A percentile compares a stretch with the other conserved stretches of the same genome.
Evolutionary conservation across 2,113 vertebrate species (phyloP).

Genomic region (Myxocyprinus asiaticus): DNA sequence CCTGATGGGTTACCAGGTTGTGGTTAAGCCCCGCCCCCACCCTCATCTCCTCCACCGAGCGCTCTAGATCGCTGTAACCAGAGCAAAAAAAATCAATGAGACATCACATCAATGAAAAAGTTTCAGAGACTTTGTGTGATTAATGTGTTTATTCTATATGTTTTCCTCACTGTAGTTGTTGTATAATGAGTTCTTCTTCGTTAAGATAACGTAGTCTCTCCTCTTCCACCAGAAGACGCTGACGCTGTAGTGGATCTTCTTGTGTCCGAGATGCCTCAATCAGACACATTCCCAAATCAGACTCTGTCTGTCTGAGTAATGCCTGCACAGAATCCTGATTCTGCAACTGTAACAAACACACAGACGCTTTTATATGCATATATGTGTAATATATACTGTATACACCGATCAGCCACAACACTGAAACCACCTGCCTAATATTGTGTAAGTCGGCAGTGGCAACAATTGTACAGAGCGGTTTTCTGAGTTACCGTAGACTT

Average conservation of each 20-base stretch:
- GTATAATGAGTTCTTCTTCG: constrained; percentile 94
- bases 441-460: too few species aligned
- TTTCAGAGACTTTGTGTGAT: too few species aligned
- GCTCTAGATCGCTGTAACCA: constrained; percentile 87
- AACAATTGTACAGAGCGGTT: too few species aligned
- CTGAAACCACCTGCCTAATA: too few species aligned
- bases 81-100: neutral
- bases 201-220: constrained; percentile 95
- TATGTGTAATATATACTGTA: neutral
- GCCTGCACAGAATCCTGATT: constrained; percentile 90
- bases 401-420: too few species aligned
- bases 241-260: constrained; percentile 95
- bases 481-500: too few species aligned
- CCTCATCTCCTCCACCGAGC: constrained; percentile 92
- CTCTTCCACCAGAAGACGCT: constrained; percentile 95
- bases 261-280: constrained; percentile 89
- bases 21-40: constrained; percentile 85
- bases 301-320: constrained; percentile 90
- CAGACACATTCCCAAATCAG: constrained; percentile 90
- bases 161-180: constrained; percentile 91
- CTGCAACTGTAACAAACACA: constrained; percentile 79
- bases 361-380: neutral
- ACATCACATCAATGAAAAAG: neutral
- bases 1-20: constrained; percentile 85
- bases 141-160: neutral